A percentile compares a stretch with the other conserved stretches of the same genome.
Evolutionary conservation across 2,113 vertebrate genomes (phyloP).

Genomic region (Pomatostomus ruficeps): DNA sequence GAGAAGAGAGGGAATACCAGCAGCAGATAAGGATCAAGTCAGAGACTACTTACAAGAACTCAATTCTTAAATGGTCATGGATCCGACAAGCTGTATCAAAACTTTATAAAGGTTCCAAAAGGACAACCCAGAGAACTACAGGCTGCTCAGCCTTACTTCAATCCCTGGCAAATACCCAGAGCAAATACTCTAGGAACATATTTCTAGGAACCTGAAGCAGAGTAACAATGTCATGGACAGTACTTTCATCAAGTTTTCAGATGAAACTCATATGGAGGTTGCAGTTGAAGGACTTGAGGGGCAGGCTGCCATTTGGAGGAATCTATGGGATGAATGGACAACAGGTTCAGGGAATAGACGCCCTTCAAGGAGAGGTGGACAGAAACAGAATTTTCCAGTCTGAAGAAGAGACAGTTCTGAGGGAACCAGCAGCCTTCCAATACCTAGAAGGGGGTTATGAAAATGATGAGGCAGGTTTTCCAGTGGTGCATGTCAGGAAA

Average conservation of each 20-base stretch:
- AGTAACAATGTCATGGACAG: background rate
- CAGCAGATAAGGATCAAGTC: background rate
- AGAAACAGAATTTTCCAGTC: background rate
- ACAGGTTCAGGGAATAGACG: background rate
- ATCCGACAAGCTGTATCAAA: background rate
- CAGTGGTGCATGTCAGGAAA: background rate
- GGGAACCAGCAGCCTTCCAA: background rate
- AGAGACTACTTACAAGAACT: background rate
- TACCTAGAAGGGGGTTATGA: background rate
- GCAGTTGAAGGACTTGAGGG: background rate
- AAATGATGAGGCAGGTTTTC: background rate
- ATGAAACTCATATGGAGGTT: background rate
- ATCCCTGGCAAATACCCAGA: background rate
- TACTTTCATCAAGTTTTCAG: background rate
- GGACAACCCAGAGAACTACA: background rate
- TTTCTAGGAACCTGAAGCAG: background rate
- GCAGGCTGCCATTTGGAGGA: background rate
- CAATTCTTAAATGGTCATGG: background rate
- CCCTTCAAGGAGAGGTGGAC: background rate
- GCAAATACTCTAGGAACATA: background rate
- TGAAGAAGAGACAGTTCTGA: background rate
- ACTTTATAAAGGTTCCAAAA: background rate
- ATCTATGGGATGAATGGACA: background rate
- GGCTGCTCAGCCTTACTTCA: background rate
- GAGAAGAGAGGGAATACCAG: background rate